Evolutionary conservation across 2,113 vertebrate genomes (phyloP).

Genomic region (Menidia beryllina): DNA sequence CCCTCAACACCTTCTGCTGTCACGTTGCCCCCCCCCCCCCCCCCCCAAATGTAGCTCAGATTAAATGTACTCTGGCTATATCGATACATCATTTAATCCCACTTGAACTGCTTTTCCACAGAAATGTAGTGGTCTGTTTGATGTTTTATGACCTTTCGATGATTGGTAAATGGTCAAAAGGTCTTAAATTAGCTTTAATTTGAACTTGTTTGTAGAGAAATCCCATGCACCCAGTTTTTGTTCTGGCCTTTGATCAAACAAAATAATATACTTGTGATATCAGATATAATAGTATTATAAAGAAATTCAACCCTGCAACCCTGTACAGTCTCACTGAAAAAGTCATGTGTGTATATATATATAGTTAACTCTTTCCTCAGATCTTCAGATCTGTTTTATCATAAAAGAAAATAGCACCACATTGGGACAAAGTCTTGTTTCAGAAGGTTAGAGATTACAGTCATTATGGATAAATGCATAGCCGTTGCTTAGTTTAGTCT

Average conservation of each 20-base stretch:
- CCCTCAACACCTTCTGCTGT: not conserved
- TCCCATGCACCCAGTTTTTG: too few species aligned
- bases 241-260: too few species aligned
- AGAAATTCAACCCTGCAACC: not conserved
- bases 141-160: too few species aligned
- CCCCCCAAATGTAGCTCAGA: too few species aligned
- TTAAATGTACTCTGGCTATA: not conserved
- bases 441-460: conserved; percentile 6
- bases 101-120: not conserved
- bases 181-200: not conserved
- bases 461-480: not conserved
- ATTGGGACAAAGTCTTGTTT: not conserved
- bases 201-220: too few species aligned
- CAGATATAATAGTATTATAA: too few species aligned
- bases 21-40: not conserved
- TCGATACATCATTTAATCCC: not conserved
- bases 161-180: not conserved
- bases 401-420: not conserved
- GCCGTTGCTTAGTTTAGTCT: not conserved
- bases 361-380: not conserved
- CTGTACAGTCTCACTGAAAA: not conserved
- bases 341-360: not conserved
- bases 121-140: too few species aligned
- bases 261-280: too few species aligned
- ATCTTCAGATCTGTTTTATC: not conserved